Conservation (phyloP, 2,113 vertebrate genomes). For the Dasyurus viverrinus region DNA sequence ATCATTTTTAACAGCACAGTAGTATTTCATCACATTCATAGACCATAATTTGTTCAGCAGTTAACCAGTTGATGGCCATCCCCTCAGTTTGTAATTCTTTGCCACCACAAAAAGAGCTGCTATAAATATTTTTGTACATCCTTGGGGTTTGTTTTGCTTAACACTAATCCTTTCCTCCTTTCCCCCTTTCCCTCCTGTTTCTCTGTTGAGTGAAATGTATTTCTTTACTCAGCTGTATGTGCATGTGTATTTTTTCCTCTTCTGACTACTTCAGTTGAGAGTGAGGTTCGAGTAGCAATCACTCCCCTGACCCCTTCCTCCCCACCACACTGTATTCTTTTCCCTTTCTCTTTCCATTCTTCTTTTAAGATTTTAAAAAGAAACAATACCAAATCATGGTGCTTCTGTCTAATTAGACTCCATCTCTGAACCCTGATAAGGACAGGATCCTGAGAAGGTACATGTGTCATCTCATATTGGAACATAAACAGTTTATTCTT, state of each 20-base stretch:
- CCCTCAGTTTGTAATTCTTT: background rate
- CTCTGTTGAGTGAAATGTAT: background rate
- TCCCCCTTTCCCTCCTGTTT: background rate
- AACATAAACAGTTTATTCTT: background rate
- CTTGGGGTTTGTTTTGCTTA: background rate
- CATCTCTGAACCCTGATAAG: background rate
- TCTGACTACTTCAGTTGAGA: background rate
- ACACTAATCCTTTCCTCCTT: conserved; percentile 1
- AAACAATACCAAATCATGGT: background rate
- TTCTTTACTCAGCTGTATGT: conserved; percentile 1
- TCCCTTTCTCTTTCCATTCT: background rate
- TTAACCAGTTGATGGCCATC: background rate
- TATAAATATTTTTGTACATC: background rate
- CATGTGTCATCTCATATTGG: background rate
- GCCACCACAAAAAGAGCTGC: background rate
- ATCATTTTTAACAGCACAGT: background rate
- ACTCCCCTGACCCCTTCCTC: background rate
- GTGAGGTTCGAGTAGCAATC: background rate
- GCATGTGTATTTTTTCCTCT: background rate
- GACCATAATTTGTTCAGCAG: background rate
- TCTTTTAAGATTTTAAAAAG: background rate
- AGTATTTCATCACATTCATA: background rate
- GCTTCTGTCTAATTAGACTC: background rate
- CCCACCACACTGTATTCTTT: background rate
- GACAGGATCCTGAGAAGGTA: background rate